Conservation (phyloP, 2,113 vertebrate species). For the Pangasianodon gigas region DNA sequence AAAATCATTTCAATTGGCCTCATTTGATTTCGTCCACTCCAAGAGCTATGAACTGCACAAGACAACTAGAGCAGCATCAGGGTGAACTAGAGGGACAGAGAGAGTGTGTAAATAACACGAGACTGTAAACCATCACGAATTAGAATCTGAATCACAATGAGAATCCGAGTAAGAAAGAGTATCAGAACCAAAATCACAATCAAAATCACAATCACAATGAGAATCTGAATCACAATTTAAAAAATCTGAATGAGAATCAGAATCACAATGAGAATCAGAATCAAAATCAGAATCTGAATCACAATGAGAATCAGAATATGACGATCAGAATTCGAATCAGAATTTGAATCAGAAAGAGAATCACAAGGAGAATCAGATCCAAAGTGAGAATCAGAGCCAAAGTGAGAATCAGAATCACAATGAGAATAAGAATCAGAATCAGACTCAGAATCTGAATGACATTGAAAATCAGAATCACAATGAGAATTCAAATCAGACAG, state of each 20-base stretch:
- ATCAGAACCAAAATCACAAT: too few species aligned
- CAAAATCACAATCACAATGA: background rate
- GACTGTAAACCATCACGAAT: background rate
- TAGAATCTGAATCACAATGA: background rate
- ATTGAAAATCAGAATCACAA: background rate
- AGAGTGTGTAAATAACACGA: background rate
- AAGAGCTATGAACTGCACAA: background rate
- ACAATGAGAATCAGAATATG: background rate
- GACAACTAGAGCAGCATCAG: background rate
- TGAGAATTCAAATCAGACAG: background rate
- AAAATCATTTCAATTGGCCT: constrained; percentile 8
- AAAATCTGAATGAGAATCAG: background rate
- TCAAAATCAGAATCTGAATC: background rate
- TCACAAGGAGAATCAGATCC: background rate
- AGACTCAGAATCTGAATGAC: background rate
- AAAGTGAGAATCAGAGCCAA: background rate
- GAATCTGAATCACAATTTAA: background rate
- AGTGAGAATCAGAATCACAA: background rate
- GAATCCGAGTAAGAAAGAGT: too few species aligned
- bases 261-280: background rate
- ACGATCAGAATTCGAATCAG: too few species aligned
- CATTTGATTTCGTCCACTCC: background rate
- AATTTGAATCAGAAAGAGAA: background rate
- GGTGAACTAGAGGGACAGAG: background rate
- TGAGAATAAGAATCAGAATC: background rate